Conservation (phyloP, 2,797 vertebrate genomes). For the Valencia hispanica region DNA sequence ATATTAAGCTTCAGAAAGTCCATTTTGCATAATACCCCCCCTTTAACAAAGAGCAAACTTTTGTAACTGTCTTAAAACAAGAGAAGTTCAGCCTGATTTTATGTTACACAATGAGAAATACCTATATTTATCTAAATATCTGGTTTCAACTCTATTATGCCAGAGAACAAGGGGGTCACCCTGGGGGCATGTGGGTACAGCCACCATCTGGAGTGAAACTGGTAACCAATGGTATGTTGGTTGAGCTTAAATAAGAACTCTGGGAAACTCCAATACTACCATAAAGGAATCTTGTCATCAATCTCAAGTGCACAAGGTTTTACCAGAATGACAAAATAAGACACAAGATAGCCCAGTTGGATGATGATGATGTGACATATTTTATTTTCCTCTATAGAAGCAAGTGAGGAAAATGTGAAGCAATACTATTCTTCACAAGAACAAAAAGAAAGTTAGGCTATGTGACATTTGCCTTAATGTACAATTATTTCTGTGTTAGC, state of each 20-base stretch:
- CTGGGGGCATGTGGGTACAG: not conserved
- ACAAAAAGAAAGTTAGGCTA: not conserved
- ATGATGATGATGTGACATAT: constrained; percentile 7
- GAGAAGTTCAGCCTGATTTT: not conserved
- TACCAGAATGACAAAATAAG: not conserved
- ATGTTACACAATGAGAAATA: not conserved
- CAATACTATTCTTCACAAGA: not conserved
- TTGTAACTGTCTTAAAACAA: not conserved
- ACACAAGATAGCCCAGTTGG: not conserved
- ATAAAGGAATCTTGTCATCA: not conserved
- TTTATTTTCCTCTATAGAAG: not conserved
- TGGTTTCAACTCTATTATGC: not conserved
- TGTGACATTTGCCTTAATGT: not conserved
- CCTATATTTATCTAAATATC: not conserved
- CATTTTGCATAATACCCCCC: too few species aligned
- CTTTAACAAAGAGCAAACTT: not conserved
- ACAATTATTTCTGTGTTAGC: not conserved
- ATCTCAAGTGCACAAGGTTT: not conserved
- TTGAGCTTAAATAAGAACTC: not conserved
- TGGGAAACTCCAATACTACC: not conserved
- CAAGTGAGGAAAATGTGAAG: not conserved
- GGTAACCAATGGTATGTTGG: not conserved
- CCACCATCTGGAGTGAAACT: not conserved
- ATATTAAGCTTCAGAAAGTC: too few species aligned
- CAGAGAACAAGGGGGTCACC: not conserved